Conservation (phyloP, 2,113 vertebrate species). For the Noctilio leporinus region DNA sequence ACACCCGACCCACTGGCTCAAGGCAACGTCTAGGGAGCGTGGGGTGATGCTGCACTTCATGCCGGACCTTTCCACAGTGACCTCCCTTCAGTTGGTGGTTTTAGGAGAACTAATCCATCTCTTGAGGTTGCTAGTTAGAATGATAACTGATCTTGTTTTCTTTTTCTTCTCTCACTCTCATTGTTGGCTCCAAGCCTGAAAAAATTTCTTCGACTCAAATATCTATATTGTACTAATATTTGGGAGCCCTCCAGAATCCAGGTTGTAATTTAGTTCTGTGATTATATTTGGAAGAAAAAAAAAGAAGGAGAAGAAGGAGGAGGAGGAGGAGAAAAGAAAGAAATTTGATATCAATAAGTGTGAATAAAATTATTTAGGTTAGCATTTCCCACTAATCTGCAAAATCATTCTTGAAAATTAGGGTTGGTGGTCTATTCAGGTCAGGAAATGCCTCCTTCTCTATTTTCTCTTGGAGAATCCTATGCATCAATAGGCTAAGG, state of each 20-base stretch:
- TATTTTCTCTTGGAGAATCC: background rate
- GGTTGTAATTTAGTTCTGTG: background rate
- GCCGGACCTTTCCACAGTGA: background rate
- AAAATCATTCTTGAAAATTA: background rate
- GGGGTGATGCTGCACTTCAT: background rate
- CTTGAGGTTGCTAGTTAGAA: background rate
- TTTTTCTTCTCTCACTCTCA: background rate
- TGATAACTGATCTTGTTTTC: background rate
- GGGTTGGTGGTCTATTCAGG: background rate
- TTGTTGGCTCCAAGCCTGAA: background rate
- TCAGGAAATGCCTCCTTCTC: background rate
- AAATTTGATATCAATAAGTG: background rate
- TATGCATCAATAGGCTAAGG: too few species aligned
- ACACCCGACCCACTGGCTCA: background rate
- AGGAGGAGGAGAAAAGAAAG: conserved; percentile 1
- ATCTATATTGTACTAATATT: background rate
- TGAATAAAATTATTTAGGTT: background rate
- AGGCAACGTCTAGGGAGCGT: background rate
- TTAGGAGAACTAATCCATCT: background rate
- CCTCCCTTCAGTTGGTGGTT: background rate
- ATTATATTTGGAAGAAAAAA: background rate
- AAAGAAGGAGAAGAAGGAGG: too few species aligned
- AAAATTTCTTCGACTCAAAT: background rate
- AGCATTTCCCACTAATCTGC: background rate
- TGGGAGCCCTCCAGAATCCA: background rate